phyloP scores from a whole-genome alignment of 1,140 invertebrate genomes.

The Ectropis grisescens region DNA sequence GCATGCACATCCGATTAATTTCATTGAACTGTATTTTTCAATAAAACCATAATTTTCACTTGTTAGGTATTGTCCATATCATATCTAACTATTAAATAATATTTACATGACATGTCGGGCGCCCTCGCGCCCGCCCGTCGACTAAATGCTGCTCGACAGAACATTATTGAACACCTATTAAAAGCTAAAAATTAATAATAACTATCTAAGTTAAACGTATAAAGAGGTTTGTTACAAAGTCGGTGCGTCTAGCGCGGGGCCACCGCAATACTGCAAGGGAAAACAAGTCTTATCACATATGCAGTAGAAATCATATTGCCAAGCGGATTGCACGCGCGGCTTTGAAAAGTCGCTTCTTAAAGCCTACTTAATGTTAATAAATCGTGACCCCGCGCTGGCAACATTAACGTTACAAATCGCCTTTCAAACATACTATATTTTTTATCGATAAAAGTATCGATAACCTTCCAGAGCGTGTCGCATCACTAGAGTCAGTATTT shows the following conservation, averaged over 20 bases:
- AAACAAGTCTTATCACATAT: constrained; percentile 43
- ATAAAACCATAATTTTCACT: constrained; percentile 62
- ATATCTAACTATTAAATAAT: constrained; percentile 53
- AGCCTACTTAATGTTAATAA: constrained; percentile 25
- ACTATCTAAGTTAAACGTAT: constrained; percentile 57
- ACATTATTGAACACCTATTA: constrained; percentile 66
- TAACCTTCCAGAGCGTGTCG: no score
- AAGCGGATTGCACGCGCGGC: constrained; percentile 24
- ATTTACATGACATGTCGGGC: constrained; percentile 39
- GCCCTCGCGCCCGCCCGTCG: constrained; percentile 9
- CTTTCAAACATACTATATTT: no score
- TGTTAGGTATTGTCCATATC: constrained; percentile 68
- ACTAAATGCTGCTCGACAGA: constrained; percentile 40
- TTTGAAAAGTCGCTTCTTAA: constrained; percentile 13
- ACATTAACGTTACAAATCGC: constrained; percentile 1
- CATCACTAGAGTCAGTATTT: no score
- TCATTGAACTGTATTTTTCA: constrained; percentile 63
- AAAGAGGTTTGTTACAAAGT: constrained; percentile 37
- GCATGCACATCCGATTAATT: constrained; percentile 41
- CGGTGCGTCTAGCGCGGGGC: constrained; percentile 16
- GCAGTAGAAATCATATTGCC: constrained; percentile 27
- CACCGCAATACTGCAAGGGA: constrained; percentile 24
- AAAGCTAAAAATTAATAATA: constrained; percentile 57
- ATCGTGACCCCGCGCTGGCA: constrained; percentile 15
- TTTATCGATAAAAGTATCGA: no score